Evolutionary conservation across 1,140 invertebrate species (phyloP).

Genomic region (Aphelenchoides fujianensis): DNA sequence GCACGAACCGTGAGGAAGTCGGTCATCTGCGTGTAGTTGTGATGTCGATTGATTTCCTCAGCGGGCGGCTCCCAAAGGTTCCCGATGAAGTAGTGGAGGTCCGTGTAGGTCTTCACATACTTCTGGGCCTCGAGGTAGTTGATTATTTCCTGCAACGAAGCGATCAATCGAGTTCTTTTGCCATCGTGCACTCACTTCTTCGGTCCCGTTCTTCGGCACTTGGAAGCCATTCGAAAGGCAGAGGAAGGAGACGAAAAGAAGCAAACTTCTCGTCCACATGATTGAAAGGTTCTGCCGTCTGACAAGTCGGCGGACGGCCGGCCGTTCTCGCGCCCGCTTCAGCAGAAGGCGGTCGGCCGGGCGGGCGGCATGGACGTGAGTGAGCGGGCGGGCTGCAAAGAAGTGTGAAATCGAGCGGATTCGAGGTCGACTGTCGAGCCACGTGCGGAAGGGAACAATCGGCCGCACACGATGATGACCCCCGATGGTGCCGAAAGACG

Average conservation of each 20-base stretch:
- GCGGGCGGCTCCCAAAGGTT: conserved; percentile 23
- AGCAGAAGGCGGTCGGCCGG: too few species aligned
- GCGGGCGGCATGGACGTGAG: too few species aligned
- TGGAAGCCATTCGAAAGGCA: neutral
- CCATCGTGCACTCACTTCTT: conserved; percentile 10
- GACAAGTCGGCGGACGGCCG: too few species aligned
- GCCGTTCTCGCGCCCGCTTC: too few species aligned
- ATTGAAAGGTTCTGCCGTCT: too few species aligned
- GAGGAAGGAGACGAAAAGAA: neutral
- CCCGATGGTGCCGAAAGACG: too few species aligned
- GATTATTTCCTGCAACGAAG: conserved; percentile 22
- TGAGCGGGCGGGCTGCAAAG: too few species aligned
- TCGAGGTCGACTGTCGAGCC: too few species aligned
- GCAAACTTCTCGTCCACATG: too few species aligned
- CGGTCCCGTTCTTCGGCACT: conserved; percentile 13
- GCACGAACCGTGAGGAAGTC: conserved; percentile 27
- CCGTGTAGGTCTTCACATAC: conserved; percentile 23
- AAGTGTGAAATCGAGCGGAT: too few species aligned
- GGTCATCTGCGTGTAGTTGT: conserved; percentile 30
- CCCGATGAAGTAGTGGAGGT: conserved; percentile 14
- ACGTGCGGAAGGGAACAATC: too few species aligned
- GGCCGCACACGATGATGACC: too few species aligned
- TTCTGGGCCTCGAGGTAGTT: conserved; percentile 21
- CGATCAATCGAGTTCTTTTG: neutral
- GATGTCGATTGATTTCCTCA: conserved; percentile 19